These are phyloP conservation scores for Halictus quadricinctus DNA, from an alignment of 2,888 invertebrate species.

Conservation along the genomic window DNA sequence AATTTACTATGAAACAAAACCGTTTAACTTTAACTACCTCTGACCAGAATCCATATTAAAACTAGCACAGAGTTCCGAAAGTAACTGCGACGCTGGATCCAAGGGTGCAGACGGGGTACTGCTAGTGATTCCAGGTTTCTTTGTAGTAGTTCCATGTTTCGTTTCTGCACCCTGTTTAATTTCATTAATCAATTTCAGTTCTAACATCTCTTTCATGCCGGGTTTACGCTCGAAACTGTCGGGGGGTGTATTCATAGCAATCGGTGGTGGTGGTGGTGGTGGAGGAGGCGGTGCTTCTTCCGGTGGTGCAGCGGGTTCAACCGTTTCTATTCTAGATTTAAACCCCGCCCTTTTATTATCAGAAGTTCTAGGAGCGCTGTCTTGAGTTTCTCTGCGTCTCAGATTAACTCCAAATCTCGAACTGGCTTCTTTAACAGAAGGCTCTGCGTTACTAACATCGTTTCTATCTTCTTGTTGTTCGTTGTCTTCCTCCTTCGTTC, in stretches of 20 bases:
- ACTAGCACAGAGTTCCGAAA: conserved; percentile 93
- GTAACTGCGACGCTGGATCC: conserved; percentile 91
- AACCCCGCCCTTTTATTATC: conserved; percentile 79
- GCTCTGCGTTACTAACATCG: conserved; percentile 86
- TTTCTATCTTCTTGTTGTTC: conserved; percentile 80
- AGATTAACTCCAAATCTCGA: conserved; percentile 88
- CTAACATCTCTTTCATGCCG: conserved; percentile 92
- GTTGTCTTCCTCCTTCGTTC: conserved; percentile 70
- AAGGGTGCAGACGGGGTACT: conserved; percentile 79
- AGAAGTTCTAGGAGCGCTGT: conserved; percentile 73
- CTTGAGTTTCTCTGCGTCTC: conserved; percentile 86
- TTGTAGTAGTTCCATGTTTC: conserved; percentile 83
- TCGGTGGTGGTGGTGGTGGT: conserved; percentile 82
- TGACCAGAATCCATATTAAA: conserved; percentile 86
- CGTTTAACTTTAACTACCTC: conserved; percentile 72
- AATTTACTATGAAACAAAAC: conserved; percentile 7
- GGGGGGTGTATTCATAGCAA: conserved; percentile 73
- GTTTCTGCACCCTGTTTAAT: conserved; percentile 91
- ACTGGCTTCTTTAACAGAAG: conserved; percentile 89
- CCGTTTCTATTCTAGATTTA: conserved; percentile 79
- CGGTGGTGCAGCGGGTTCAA: conserved; percentile 82
- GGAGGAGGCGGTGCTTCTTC: conserved; percentile 81
- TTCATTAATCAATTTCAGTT: conserved; percentile 91
- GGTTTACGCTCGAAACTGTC: conserved; percentile 82
- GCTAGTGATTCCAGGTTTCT: conserved; percentile 57